phyloP scores from a whole-genome alignment of 1,140 invertebrate species.

The Oreohelix idahoensis region DNA sequence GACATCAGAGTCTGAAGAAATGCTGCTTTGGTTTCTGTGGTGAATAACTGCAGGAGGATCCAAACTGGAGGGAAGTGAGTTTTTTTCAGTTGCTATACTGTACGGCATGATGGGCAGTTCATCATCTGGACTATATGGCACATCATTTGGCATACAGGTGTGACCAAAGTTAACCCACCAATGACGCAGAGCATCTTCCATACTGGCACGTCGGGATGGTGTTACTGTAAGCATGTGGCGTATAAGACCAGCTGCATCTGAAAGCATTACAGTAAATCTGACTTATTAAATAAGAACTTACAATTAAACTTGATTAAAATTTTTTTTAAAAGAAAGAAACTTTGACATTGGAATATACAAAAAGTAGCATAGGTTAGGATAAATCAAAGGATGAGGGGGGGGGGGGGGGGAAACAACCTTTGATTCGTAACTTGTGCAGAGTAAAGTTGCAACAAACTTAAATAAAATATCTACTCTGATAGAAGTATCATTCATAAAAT shows the following conservation, averaged over 20 bases:
- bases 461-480: too few relatives aligned
- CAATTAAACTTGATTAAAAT: too few relatives aligned
- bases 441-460: too few relatives aligned
- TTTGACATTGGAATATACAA: too few relatives aligned
- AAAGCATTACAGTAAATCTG: too few relatives aligned
- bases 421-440: too few relatives aligned
- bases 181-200: conserved; percentile 94
- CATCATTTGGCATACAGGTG: conserved; percentile 85
- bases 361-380: too few relatives aligned
- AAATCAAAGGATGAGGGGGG: too few relatives aligned
- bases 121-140: conserved; percentile 51
- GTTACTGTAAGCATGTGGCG: conserved; percentile 94
- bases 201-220: conserved; percentile 89
- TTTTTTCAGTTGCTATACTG: not conserved
- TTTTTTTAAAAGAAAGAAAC: not conserved
- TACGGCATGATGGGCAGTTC: not conserved
- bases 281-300: too few relatives aligned
- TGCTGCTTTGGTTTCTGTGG: conserved; percentile 48
- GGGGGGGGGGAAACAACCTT: too few relatives aligned
- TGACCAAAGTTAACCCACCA: conserved; percentile 93
- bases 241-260: conserved; percentile 94
- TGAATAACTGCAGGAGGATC: conserved; percentile 45
- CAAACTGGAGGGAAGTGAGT: conserved; percentile 13
- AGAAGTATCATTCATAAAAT: too few relatives aligned
- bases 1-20: conserved; percentile 54